Evolutionary conservation across 2,113 vertebrate species (phyloP).

Genomic region (Mugil cephalus): DNA sequence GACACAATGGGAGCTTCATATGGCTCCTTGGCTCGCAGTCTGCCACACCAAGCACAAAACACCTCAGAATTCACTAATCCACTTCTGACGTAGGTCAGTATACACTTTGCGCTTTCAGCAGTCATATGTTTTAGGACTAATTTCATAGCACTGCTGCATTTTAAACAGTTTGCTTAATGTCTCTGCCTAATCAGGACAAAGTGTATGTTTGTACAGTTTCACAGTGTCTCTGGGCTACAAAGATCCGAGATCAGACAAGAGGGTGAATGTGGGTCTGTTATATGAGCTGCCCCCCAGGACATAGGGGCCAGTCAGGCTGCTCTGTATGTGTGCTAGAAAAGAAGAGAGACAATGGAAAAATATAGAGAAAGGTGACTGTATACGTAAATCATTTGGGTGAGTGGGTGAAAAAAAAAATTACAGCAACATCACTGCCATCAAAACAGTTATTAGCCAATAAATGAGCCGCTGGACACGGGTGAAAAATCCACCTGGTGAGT

Average conservation of each 20-base stretch:
- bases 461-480: too few relatives aligned
- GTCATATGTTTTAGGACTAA: slow-evolving; percentile 14
- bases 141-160: slow-evolving; percentile 6
- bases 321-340: too few relatives aligned
- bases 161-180: slow-evolving; percentile 17
- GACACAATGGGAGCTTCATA: too few relatives aligned
- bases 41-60: background rate
- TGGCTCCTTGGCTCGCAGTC: background rate
- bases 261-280: background rate
- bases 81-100: slow-evolving; percentile 14
- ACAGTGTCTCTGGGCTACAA: background rate
- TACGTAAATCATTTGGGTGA: too few relatives aligned
- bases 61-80: background rate
- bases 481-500: too few relatives aligned
- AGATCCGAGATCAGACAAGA: background rate
- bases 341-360: too few relatives aligned
- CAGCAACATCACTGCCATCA: too few relatives aligned
- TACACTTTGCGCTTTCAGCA: slow-evolving; percentile 18
- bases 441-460: too few relatives aligned
- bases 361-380: too few relatives aligned
- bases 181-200: slow-evolving; percentile 15
- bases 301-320: too few relatives aligned
- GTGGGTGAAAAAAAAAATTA: too few relatives aligned
- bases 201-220: slow-evolving; percentile 11
- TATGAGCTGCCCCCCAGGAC: background rate